Conservation (phyloP, 2,113 vertebrate genomes). For the Gymnorhina tibicen region DNA sequence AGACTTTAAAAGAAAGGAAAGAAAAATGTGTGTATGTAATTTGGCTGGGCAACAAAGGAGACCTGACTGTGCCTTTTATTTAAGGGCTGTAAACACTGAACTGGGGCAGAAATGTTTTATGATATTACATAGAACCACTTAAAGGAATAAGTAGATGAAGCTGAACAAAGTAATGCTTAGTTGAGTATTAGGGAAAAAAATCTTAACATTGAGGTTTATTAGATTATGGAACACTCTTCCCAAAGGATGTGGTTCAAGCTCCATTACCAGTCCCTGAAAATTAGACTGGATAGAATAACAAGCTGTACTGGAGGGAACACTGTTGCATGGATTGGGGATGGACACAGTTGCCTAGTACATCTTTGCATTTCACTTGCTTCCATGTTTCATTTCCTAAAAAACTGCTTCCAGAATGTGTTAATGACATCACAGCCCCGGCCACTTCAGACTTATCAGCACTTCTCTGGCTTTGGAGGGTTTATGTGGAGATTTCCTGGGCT, state of each 20-base stretch:
- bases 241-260: conserved; percentile 27
- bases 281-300: background rate
- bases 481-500: background rate
- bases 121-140: background rate
- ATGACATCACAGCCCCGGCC: background rate
- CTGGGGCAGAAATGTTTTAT: background rate
- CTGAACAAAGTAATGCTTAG: background rate
- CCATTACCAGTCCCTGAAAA: conserved; percentile 7
- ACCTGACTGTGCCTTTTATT: background rate
- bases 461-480: background rate
- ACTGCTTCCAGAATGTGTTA: background rate
- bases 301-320: background rate
- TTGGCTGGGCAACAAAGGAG: conserved; percentile 25
- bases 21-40: background rate
- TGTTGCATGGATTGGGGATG: background rate
- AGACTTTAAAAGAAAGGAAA: conserved; percentile 18
- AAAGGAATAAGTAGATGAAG: background rate
- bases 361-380: background rate
- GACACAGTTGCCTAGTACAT: background rate
- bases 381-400: conserved; percentile 32
- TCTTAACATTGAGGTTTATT: background rate
- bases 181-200: background rate
- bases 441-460: background rate
- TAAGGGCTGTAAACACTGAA: background rate
- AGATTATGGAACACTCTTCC: conserved; percentile 17